Base-by-base conservation (phyloP, 1,140 invertebrate genomes). In the Mya arenaria region DNA sequence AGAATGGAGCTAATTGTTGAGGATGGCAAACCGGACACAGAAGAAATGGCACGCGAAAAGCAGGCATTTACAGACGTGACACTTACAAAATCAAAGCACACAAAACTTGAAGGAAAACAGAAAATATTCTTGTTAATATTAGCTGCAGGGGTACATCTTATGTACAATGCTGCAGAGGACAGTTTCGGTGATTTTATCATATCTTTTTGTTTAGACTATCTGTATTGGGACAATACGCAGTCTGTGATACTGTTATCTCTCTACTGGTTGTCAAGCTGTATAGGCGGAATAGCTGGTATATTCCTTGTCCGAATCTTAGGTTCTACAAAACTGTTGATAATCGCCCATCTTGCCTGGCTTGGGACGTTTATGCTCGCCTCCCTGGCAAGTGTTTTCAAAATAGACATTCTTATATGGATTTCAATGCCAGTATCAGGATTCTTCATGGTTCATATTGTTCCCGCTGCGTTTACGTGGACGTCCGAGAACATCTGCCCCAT, bases 221-320 rank as follows among this genome's bases (percentile, higher is more conserved):
- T 89, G 52, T 58, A 84, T 17, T 89, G 87, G 86, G 71, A 72
- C 23, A 88, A 87, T 56, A 41, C 73, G 3, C 36, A 80, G 0
- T 85, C 87, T 10, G 84, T 86, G 1, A 62, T 71, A 37, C 77
- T 85, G n/a, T 84, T 84, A 0, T 87, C 87, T 17, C 60, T 87
- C 13, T 89, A 82, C 58, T 89, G 88, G 88, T 77, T 77, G 1
- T 56, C 77, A 10, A 87, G 88, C 68, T 86, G 87, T 19, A 28
- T 60, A 2, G 83, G 81, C 1, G 55, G 88, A 23, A 84, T 89
- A 32, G 34, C 73, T 15, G 85, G 86, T 2, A 84, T 89, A 10
- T 71, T 87, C 65, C 44, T 88, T 1, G 78, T 86, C 15, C 52
- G 72, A 17, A 48, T 82, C 34, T 32, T 87, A 2, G 69, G 58